Base-by-base conservation (phyloP, 1,140 invertebrate species). In the Lycorma delicatula region DNA sequence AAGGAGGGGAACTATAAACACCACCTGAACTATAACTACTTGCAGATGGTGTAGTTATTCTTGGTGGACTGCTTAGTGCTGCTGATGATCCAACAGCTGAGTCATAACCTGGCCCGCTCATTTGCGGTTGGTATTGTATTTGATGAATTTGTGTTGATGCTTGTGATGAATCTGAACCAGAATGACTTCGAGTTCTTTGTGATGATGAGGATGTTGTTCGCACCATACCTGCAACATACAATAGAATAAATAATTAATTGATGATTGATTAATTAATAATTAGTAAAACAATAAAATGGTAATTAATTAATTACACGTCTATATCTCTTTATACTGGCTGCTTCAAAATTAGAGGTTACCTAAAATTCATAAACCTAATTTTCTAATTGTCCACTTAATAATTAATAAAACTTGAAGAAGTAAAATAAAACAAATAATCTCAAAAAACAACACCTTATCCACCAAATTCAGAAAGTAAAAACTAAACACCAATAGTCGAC, bases 31-130 rank as follows among this genome's bases (percentile, higher is more conserved):
- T 70, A 61, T 68, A 65, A 56, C 72, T 74, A 20, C 66, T 66
- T 1, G 65, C 59, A 1, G 68, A 60, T 4, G 70, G 68, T 0
- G 72, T 65, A 61, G 60, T 74, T 66, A 68, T 80, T 68, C 67
- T 76, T 61, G 62, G 73, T 62, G 60, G 78, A 70, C 60, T 73
- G 50, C 70, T 72, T 31, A 78, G 0, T 79, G 79, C 1, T 7
- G 77, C 75, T 1, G 80, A 81, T 0, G 79, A 81, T 1, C 80
- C 80, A 0, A 82, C 74, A 1, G 80, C 80, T 29, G 80, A 82
- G 64, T 78, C 76, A 54, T n/a, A 20, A 2, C 31, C 9, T 44
- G 41, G 41, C 16, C 16, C 11, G 5, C 5, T 16, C n/a, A 20
- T 12, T 20, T 41, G 36, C n/a, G n/a, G 12, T 2, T 44, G 49